Base-by-base conservation (phyloP, 2,888 invertebrate genomes). In the Tenthredo distinguenda region DNA sequence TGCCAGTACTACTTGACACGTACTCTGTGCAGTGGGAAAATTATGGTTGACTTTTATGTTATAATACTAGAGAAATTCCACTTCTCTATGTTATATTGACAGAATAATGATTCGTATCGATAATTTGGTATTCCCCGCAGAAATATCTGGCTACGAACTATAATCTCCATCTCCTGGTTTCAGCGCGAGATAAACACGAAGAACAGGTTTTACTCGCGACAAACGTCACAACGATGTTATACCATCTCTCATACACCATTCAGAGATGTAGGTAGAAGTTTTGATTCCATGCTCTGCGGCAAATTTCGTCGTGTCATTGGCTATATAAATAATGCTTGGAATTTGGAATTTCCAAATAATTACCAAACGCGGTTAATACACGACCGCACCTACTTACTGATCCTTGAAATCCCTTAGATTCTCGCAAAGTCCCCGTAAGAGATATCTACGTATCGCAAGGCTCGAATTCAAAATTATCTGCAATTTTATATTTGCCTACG, bases 201-300 rank as follows among this genome's bases (percentile, higher is more conserved):
- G 18, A 77, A 77, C 77, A 77, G 77, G 77, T 77, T 77, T 77
- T 50, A 77, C 26, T 31, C 50, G 12, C 77, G 77, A 77, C 55
- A 55, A 77, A 26, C 77, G 50, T 50, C 77, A 55, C 6, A 55
- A n/a, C 26, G 37, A 55, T 34, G 77, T 26, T 55, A 18, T 50
- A n/a, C 31, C 77, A 31, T 77, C 77, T 77, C 12, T 15, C 18
- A 31, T 26, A n/a, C 12, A 31, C 15, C 31, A 55, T 77, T 50
- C 77, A 55, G 12, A 55, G 15, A n/a, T 77, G 3, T 55, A 31
- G 5, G 76, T 76, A 47, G 1, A 37, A 43, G 10, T 37, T 40
- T 12, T 26, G 1, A 55, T 50, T 9, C 34, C 34, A 50, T n/a
- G 10, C 50, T 37, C 31, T 77, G 31, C 2, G 21, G 21, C 10